Evolutionary conservation across 2,113 vertebrate genomes (phyloP).

Genomic region (Sinocyclocheilus grahami): DNA sequence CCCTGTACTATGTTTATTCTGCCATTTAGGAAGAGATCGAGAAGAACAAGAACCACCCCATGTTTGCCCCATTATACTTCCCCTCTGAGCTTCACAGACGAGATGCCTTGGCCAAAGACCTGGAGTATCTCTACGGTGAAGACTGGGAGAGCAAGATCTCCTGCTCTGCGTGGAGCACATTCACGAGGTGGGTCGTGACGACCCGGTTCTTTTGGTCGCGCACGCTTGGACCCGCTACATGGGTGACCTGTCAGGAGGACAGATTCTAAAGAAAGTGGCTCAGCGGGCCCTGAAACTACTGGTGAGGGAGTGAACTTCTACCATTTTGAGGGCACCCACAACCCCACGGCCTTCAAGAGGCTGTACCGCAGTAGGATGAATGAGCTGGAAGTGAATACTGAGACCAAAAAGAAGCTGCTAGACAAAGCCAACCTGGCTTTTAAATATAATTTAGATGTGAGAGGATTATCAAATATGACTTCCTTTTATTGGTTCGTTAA

Average conservation of each 20-base stretch:
- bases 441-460: slow-evolving; percentile 91
- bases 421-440: slow-evolving; percentile 90
- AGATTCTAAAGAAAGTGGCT: slow-evolving; percentile 94
- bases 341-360: slow-evolving; percentile 91
- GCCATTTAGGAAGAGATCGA: slow-evolving; percentile 96
- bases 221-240: slow-evolving; percentile 97
- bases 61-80: slow-evolving; percentile 90
- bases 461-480: neutral
- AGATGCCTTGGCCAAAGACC: slow-evolving; percentile 82
- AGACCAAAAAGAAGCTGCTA: slow-evolving; percentile 83
- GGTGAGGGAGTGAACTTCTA: slow-evolving; percentile 93
- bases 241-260: slow-evolving; percentile 97
- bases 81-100: slow-evolving; percentile 88
- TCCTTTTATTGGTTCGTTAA: neutral
- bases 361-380: slow-evolving; percentile 94
- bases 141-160: slow-evolving; percentile 81
- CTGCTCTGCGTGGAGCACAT: slow-evolving; percentile 88
- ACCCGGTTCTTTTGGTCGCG: slow-evolving; percentile 88
- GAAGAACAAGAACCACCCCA: slow-evolving; percentile 84
- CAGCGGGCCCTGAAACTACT: slow-evolving; percentile 90
- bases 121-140: slow-evolving; percentile 89
- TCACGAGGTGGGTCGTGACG: slow-evolving; percentile 81
- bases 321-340: slow-evolving; percentile 86
- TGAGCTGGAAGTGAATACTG: slow-evolving; percentile 82
- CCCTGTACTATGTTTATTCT: slow-evolving; percentile 89